phyloP scores from a whole-genome alignment of 2,797 vertebrate genomes.

The Sebastolobus alascanus region DNA sequence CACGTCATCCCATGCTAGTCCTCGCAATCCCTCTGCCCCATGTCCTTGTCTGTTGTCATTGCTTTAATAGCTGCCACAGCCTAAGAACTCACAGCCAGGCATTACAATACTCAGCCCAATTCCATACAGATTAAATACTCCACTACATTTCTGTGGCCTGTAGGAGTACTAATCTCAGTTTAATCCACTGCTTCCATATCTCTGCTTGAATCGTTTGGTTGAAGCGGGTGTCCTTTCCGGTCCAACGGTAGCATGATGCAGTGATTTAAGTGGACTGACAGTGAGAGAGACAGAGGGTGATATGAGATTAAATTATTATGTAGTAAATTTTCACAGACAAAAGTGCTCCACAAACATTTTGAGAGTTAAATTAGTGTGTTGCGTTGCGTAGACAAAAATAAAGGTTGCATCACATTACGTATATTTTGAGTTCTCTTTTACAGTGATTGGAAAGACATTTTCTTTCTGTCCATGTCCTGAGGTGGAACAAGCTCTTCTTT shows the following conservation, averaged over 20 bases:
- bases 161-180: constrained; percentile 43
- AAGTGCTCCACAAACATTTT: constrained; percentile 26
- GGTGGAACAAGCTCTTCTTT: constrained; percentile 50
- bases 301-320: constrained; percentile 38
- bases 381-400: constrained; percentile 27
- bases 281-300: constrained; percentile 67
- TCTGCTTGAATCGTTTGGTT: constrained; percentile 36
- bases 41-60: constrained; percentile 58
- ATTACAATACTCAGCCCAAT: constrained; percentile 13
- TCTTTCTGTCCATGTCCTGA: constrained; percentile 53
- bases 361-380: constrained; percentile 22
- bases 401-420: constrained; percentile 37
- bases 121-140: constrained; percentile 38
- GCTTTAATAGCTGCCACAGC: constrained; percentile 44
- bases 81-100: constrained; percentile 33
- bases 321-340: constrained; percentile 24
- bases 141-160: constrained; percentile 22
- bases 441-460: constrained; percentile 46
- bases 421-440: constrained; percentile 55
- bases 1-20: constrained; percentile 38
- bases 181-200: constrained; percentile 56
- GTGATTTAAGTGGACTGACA: constrained; percentile 68
- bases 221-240: constrained; percentile 63
- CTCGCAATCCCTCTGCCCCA: constrained; percentile 24
- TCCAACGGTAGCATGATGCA: constrained; percentile 42